Conservation (phyloP, 2,797 vertebrate genomes). For the Lacerta agilis region DNA sequence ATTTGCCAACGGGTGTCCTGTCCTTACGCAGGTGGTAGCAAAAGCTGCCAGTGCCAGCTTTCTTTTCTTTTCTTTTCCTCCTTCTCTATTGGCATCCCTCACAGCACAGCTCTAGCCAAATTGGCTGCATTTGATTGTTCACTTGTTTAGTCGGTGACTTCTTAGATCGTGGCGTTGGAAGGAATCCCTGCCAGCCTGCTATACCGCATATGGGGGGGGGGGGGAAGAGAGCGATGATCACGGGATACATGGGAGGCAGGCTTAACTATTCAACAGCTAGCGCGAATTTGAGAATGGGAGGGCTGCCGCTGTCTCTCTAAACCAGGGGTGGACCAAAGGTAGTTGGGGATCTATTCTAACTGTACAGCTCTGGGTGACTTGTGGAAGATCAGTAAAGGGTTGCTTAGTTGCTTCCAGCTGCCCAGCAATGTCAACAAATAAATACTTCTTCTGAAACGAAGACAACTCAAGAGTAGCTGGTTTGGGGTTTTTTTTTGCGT, state of each 20-base stretch:
- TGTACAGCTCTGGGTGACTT: too few species aligned
- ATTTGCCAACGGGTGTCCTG: slow-evolving; percentile 2
- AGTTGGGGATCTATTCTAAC: too few species aligned
- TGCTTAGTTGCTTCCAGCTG: too few species aligned
- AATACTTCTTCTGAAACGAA: too few species aligned
- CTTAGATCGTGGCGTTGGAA: slow-evolving; percentile 31
- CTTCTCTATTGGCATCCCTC: slow-evolving; percentile 24
- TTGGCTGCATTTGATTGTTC: slow-evolving; percentile 45
- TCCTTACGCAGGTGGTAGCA: slow-evolving; percentile 31
- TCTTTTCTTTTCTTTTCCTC: background rate
- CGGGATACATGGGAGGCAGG: background rate
- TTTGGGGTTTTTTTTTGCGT: too few species aligned
- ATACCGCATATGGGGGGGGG: background rate
- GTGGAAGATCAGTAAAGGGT: too few species aligned
- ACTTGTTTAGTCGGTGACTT: slow-evolving; percentile 38
- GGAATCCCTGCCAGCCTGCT: slow-evolving; percentile 37
- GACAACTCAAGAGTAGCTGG: too few species aligned
- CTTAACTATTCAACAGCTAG: slow-evolving; percentile 26
- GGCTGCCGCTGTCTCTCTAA: background rate
- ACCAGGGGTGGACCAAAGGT: too few species aligned
- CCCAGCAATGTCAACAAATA: too few species aligned
- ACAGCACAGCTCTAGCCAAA: slow-evolving; percentile 36
- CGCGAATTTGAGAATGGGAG: background rate
- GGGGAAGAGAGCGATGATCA: background rate
- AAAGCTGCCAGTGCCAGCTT: slow-evolving; percentile 12